Evolutionary conservation across 2,113 vertebrate genomes (phyloP).

Genomic region (Delphinus delphis): DNA sequence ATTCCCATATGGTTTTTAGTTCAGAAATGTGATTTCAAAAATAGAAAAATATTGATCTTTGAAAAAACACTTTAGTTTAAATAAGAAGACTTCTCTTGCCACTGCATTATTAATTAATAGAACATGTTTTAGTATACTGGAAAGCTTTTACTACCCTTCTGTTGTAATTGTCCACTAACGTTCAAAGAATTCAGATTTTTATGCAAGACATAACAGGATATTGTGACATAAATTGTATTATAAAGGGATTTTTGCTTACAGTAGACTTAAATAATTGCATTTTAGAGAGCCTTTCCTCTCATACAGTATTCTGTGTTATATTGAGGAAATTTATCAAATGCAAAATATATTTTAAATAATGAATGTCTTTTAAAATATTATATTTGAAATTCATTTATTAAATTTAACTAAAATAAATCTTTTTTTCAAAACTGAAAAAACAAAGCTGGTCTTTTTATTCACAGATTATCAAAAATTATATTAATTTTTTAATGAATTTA

Average conservation of each 20-base stretch:
- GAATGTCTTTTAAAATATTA: neutral
- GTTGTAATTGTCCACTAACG: neutral
- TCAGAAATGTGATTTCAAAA: constrained; percentile 14
- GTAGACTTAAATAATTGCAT: neutral
- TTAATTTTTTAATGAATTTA: neutral
- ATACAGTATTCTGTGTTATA: neutral
- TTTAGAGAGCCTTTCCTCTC: neutral
- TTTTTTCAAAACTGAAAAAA: neutral
- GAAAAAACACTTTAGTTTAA: neutral
- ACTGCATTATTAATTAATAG: neutral
- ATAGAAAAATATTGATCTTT: neutral
- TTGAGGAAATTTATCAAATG: neutral
- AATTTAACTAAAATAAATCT: neutral
- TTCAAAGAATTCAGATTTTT: neutral
- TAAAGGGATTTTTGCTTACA: neutral
- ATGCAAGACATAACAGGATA: neutral
- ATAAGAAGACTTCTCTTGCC: neutral
- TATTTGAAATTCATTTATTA: neutral
- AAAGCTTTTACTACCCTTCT: neutral
- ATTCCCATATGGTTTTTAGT: neutral
- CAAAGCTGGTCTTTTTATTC: neutral
- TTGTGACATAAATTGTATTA: neutral
- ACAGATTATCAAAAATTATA: neutral
- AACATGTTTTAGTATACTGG: neutral
- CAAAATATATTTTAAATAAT: neutral